A percentile compares a stretch with the other conserved stretches of the same genome.
Conservation (phyloP, 2,797 vertebrate species). For the Babyrousa celebensis region DNA sequence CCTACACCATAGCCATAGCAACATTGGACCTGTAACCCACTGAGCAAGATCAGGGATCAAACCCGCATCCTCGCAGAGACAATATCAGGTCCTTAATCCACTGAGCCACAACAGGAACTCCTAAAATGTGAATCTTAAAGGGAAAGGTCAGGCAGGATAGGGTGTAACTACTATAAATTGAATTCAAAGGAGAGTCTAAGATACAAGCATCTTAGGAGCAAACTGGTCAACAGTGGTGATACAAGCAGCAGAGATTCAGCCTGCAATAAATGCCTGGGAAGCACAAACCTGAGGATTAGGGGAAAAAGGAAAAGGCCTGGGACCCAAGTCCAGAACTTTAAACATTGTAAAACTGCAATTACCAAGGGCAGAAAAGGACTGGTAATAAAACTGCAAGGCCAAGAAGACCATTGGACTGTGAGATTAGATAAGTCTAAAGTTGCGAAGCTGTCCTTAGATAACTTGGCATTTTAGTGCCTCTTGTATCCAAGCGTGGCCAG, state of each 20-base stretch:
- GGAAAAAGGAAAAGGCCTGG: conserved; percentile 16
- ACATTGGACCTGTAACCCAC: too few relatives aligned
- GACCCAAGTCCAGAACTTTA: conserved; percentile 53
- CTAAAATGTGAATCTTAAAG: neutral
- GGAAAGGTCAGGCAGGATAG: conserved; percentile 32
- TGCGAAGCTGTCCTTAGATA: conserved; percentile 39
- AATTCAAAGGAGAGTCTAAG: conserved; percentile 35
- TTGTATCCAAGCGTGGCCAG: conserved; percentile 1
- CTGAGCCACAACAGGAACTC: too few relatives aligned
- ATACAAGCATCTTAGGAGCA: neutral
- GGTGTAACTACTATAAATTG: neutral
- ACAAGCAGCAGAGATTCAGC: conserved; percentile 8
- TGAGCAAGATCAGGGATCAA: too few relatives aligned
- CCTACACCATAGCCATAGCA: too few relatives aligned
- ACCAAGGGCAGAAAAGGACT: conserved; percentile 60
- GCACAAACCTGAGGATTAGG: conserved; percentile 5
- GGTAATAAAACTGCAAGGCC: conserved; percentile 35
- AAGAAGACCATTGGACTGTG: conserved; percentile 50
- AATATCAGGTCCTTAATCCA: too few relatives aligned
- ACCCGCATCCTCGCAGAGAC: too few relatives aligned
- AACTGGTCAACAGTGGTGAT: conserved; percentile 37
- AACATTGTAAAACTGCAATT: conserved; percentile 51
- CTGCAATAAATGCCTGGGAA: conserved; percentile 1
- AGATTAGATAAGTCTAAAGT: conserved; percentile 43
- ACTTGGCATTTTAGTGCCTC: conserved; percentile 48